Base-by-base conservation (phyloP, 2,888 invertebrate species). In the Papilio gigon region DNA sequence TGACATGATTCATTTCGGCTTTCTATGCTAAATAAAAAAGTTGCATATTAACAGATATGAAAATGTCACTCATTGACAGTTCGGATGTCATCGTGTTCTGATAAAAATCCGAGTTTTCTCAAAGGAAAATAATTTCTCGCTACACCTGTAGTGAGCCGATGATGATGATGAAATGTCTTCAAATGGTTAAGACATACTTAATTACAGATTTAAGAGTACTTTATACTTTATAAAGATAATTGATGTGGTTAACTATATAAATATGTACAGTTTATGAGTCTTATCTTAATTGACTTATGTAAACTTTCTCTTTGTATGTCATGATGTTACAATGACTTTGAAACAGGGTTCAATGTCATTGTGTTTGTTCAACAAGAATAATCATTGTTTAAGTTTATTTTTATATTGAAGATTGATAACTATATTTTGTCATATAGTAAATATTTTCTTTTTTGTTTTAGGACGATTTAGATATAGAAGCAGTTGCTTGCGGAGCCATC, bases 401-500 rank as follows among this genome's bases (percentile, higher is more conserved):
- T 44, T 30, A 62, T 62, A 33, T n/a, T 44, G 11, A 50, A 53
- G 12, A 47, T 2, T 58, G 64, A 68, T 59, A 59, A 59, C 22
- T 9, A 56, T 37, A 59, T 22, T 62, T 44, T 62, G 20, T 20
- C 20, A 33, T 20, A 22, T 58, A 44, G 58, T 66, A 47, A 68
- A 33, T 70, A 1, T 71, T 71, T 66, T n/a, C n/a, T n/a, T 14
- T 30, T 74, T 79, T 76, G 79, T 93, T 93, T 76, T 80, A 95
- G 95, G 93, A 94, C 81, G 94, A 94, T 84, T 92, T 96, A 76
- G 92, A 94, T 78, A 93, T 98, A 83, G 97, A 98, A 83, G 99
- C 97, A 67, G 98, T 99, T 56, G 96, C 99, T 71, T 98, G 97
- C 75, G 99, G 99, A 75, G 99, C 99, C 74, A 99, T 99, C 84